Evolutionary conservation across 2,888 invertebrate genomes (phyloP).

Genomic region (Philereme transversata): DNA sequence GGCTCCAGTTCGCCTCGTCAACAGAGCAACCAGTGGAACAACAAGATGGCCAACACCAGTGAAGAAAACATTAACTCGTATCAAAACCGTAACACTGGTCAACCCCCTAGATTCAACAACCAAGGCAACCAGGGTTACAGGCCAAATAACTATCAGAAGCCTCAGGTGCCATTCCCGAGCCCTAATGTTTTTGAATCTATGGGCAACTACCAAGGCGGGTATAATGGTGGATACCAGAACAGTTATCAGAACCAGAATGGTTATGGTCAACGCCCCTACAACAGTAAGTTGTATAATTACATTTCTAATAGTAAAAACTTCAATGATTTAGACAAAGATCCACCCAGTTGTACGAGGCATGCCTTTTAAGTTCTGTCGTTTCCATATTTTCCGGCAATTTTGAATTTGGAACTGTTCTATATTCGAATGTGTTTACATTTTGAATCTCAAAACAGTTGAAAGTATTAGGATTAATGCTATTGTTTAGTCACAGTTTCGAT

Average conservation of each 20-base stretch:
- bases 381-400: too few relatives aligned
- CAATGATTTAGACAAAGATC: too few relatives aligned
- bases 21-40: constrained; percentile 80
- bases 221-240: constrained; percentile 80
- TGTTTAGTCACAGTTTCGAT: too few relatives aligned
- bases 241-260: constrained; percentile 76
- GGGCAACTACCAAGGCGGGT: constrained; percentile 83
- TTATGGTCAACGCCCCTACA: constrained; percentile 75
- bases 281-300: constrained; percentile 59
- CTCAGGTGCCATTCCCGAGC: constrained; percentile 81
- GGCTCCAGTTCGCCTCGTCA: constrained; percentile 79
- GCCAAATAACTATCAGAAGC: constrained; percentile 77
- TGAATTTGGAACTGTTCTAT: too few relatives aligned
- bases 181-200: constrained; percentile 84
- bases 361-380: too few relatives aligned
- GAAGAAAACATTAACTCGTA: constrained; percentile 65
- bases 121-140: constrained; percentile 72
- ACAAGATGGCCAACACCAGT: constrained; percentile 71
- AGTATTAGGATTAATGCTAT: too few relatives aligned
- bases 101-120: constrained; percentile 81
- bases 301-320: not conserved
- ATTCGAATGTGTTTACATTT: too few relatives aligned
- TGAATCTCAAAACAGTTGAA: too few relatives aligned
- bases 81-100: constrained; percentile 65
- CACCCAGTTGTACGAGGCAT: too few relatives aligned